Percentiles rank a stretch among this genome's conserved stretches.
Evolutionary conservation across 2,113 vertebrate species (phyloP).

Genomic region (Abramis brama): DNA sequence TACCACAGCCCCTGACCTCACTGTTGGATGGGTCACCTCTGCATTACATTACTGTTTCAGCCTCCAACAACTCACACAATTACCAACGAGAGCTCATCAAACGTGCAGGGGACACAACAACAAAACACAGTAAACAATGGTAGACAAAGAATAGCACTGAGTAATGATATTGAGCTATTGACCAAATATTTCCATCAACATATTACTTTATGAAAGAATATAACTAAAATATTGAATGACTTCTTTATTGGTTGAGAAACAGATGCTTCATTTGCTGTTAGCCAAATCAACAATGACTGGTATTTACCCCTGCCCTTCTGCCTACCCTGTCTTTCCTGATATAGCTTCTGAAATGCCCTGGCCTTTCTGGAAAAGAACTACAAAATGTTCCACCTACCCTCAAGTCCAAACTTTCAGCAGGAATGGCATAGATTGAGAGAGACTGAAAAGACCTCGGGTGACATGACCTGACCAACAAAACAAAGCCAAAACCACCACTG

Average conservation of each 20-base stretch:
- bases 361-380: slow-evolving; percentile 47
- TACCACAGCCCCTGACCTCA: neutral
- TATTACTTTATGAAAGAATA: neutral
- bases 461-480: neutral
- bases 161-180: slow-evolving; percentile 1
- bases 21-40: slow-evolving; percentile 6
- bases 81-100: slow-evolving; percentile 30
- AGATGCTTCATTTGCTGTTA: neutral
- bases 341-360: slow-evolving; percentile 44
- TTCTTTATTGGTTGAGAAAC: slow-evolving; percentile 1
- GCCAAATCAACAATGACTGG: slow-evolving; percentile 44
- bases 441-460: neutral
- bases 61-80: slow-evolving; percentile 24
- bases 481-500: neutral
- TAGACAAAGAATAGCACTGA: neutral
- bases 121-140: neutral
- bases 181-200: neutral
- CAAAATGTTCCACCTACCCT: slow-evolving; percentile 28
- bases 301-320: slow-evolving; percentile 46
- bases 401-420: neutral
- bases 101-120: neutral
- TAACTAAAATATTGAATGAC: neutral
- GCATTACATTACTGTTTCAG: neutral
- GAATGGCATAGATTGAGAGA: neutral
- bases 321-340: slow-evolving; percentile 50